Base-by-base conservation (phyloP, 2,797 vertebrate species). In the Mus spretus region DNA sequence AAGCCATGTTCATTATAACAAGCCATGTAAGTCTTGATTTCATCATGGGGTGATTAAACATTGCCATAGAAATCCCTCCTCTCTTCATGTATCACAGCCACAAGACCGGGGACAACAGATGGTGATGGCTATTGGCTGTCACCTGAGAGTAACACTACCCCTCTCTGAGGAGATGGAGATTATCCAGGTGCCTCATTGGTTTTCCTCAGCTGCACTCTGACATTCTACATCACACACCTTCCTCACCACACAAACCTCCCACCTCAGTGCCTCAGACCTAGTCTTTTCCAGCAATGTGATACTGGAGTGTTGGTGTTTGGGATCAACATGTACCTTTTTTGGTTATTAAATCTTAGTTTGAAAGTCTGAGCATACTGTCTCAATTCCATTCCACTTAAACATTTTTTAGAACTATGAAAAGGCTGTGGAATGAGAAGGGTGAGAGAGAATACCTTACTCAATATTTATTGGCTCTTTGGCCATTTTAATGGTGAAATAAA, bases 401-500 rank as follows among this genome's bases (percentile, higher is more conserved):
- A 59, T 57, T 9, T 28, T 84, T 24, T 40, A 11, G 77, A 67
- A 61, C 10, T 31, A 19, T 53, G 20, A 17, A 80, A 53, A 87
- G 92, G 37, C 31, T 3, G 37, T 75, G 81, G 28, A 61, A 67
- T 13, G 80, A 81, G 44, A 88, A 92, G 14, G 15, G 0, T 50
- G 6, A 17, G 15, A n/a, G 24, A 53, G 78, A 88, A 50, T 65
- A 82, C 55, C 37, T 81, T 84, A 61, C 28, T 92, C 22, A 77
- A 37, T 13, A 61, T 55, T 63, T 90, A 61, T 92, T 95, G 53
- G 55, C 34, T n/a, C 79, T 70, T 78, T 53, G 72, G 12, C 20
- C 31, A 80, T 95, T 59, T 84, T 77, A 77, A 37, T 67, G 88
- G 26, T 88, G 28, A 93, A 90, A 88, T 75, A 47, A 91, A 83